phyloP scores from a whole-genome alignment of 2,797 vertebrate species.

The Crenuchus spilurus region DNA sequence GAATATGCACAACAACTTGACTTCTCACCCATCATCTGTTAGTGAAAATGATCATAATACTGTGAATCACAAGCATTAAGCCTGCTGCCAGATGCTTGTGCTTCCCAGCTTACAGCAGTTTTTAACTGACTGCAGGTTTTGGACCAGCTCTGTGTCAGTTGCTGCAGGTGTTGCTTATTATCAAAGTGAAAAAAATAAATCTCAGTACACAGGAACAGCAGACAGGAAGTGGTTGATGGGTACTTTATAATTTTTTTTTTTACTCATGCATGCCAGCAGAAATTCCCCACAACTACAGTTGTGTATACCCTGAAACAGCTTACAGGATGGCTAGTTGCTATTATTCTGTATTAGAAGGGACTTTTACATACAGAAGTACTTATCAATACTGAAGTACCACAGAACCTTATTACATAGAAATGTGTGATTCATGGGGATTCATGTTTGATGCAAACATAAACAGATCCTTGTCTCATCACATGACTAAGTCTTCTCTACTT shows the following conservation, averaged over 20 bases:
- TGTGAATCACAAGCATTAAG: background rate
- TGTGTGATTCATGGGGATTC: constrained; percentile 31
- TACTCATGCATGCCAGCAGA: background rate
- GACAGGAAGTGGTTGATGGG: constrained; percentile 71
- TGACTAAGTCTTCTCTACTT: too few species aligned
- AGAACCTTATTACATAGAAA: background rate
- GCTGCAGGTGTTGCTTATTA: background rate
- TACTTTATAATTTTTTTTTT: constrained; percentile 17
- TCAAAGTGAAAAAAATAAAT: constrained; percentile 13
- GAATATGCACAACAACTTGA: background rate
- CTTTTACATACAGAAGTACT: background rate
- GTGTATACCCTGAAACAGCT: background rate
- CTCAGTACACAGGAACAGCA: constrained; percentile 40
- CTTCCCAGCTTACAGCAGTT: background rate
- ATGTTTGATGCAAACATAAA: too few species aligned
- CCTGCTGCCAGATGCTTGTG: background rate
- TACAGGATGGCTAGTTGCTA: background rate
- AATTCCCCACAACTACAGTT: background rate
- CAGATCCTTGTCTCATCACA: too few species aligned
- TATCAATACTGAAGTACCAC: background rate
- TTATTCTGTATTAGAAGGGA: background rate
- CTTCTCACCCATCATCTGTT: background rate
- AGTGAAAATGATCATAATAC: background rate
- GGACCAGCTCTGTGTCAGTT: background rate
- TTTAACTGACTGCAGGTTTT: background rate